These are phyloP conservation scores for Lepetodrilus schrolli DNA, from an alignment of 2,888 invertebrate species.

Conservation along the genomic window DNA sequence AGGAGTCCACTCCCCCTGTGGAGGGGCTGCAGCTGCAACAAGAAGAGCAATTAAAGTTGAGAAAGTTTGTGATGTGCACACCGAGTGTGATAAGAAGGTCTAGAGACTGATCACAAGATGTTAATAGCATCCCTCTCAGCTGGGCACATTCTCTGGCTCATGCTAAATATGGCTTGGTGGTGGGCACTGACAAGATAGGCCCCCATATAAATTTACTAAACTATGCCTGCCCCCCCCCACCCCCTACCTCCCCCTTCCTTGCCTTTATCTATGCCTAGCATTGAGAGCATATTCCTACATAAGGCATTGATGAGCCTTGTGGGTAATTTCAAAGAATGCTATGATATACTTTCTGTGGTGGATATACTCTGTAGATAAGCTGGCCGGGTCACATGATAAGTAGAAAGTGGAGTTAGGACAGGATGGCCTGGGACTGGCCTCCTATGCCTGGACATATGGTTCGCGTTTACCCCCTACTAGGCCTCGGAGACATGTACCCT, in stretches of 20 bases:
- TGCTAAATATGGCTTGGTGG: slow-evolving; percentile 17
- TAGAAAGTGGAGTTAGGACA: background rate
- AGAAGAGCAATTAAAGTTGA: slow-evolving; percentile 19
- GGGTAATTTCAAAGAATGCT: background rate
- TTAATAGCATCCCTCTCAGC: background rate
- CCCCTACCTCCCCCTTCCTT: background rate
- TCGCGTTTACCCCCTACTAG: background rate
- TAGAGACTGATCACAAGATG: slow-evolving; percentile 25
- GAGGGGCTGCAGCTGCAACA: slow-evolving; percentile 30
- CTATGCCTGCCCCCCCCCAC: background rate
- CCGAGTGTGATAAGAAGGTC: background rate
- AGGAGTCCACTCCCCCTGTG: slow-evolving; percentile 36
- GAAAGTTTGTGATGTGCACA: slow-evolving; percentile 24
- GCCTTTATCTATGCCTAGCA: too few relatives aligned
- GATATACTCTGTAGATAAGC: background rate
- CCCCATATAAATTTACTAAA: slow-evolving; percentile 8
- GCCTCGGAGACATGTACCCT: background rate
- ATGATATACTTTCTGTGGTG: background rate
- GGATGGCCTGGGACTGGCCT: background rate
- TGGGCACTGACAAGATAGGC: background rate
- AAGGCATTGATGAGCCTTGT: background rate
- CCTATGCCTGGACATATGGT: background rate
- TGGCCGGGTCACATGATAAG: background rate
- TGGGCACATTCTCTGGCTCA: slow-evolving; percentile 1
- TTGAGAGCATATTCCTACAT: background rate